Evolutionary conservation across 2,888 invertebrate genomes (phyloP).

Genomic region (Parasteatoda lunata): DNA sequence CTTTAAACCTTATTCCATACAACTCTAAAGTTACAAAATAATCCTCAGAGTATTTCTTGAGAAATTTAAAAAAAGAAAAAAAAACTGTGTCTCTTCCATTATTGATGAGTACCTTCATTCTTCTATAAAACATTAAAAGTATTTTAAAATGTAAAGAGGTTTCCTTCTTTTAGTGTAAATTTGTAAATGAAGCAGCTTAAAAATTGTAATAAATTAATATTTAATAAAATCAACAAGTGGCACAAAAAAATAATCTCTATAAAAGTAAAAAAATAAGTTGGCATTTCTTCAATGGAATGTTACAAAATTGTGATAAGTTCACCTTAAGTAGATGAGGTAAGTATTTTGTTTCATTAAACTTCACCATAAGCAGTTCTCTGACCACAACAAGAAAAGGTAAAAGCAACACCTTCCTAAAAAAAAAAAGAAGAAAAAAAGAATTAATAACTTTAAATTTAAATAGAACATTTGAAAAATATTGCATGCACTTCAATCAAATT

Average conservation of each 20-base stretch:
- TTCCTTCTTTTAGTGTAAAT: no score
- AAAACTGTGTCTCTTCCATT: no score
- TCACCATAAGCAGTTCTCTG: constrained; percentile 43
- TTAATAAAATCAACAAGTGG: neutral
- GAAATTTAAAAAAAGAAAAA: no score
- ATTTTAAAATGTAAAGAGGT: no score
- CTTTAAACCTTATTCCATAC: no score
- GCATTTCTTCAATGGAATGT: neutral
- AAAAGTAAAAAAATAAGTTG: neutral
- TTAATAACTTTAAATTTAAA: neutral
- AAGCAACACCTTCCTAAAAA: constrained; percentile 52
- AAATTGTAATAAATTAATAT: neutral
- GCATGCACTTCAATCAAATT: neutral
- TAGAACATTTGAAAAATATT: neutral
- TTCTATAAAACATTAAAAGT: no score
- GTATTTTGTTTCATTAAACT: constrained; percentile 16
- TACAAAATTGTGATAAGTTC: neutral
- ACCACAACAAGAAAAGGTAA: constrained; percentile 58
- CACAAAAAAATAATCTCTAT: neutral
- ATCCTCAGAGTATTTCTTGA: no score
- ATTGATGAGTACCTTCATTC: no score
- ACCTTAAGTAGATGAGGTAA: neutral
- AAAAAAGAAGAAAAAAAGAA: constrained; percentile 3
- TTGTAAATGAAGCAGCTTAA: no score
- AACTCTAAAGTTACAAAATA: no score